Percentiles rank a stretch among this genome's conserved stretches.
Conservation (phyloP, 2,113 vertebrate species). For the Chaetodon trifascialis region DNA sequence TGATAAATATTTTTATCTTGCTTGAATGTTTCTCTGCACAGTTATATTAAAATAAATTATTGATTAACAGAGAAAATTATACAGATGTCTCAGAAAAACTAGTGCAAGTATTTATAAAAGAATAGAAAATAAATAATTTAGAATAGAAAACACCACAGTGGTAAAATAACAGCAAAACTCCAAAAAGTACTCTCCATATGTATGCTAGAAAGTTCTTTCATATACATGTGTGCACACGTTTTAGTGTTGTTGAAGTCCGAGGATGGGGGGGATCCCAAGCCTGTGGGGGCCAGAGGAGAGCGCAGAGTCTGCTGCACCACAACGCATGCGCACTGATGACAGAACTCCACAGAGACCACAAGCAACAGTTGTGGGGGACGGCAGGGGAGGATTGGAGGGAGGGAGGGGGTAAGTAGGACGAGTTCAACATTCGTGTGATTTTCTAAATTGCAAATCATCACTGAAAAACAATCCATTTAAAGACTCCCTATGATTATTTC, state of each 20-base stretch:
- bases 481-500: background rate
- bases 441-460: constrained; percentile 4
- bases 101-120: background rate
- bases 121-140: too few species aligned
- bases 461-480: background rate
- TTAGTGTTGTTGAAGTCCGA: constrained; percentile 23
- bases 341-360: constrained; percentile 50
- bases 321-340: constrained; percentile 71
- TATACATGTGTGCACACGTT: constrained; percentile 33
- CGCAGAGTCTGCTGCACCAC: constrained; percentile 26
- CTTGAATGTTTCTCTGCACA: background rate
- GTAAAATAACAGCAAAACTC: too few species aligned
- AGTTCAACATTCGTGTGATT: constrained; percentile 37
- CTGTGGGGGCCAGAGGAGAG: constrained; percentile 28
- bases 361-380: constrained; percentile 53
- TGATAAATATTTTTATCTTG: background rate
- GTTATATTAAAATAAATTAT: background rate
- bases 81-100: background rate
- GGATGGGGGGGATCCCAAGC: constrained; percentile 5
- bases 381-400: background rate
- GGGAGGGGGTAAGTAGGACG: constrained; percentile 1
- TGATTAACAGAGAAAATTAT: background rate
- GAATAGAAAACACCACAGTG: background rate
- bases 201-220: background rate
- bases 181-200: background rate